phyloP scores from a whole-genome alignment of 2,888 invertebrate species.

The Amorpha juglandis region DNA sequence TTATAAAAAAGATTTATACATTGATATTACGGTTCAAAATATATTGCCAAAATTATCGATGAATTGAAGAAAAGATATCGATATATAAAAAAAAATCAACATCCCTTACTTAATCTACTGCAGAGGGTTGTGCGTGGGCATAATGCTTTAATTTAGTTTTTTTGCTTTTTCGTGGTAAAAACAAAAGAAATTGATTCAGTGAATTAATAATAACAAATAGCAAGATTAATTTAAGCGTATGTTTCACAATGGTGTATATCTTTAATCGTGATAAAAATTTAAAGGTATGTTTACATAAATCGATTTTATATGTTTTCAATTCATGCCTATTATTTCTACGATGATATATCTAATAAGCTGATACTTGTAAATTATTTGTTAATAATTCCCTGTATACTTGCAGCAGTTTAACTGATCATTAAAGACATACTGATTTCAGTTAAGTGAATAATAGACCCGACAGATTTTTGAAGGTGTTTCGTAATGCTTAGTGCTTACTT shows the following conservation, averaged over 20 bases:
- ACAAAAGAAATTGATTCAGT: slow-evolving; percentile 23
- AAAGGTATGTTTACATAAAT: slow-evolving; percentile 53
- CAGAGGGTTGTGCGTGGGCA: slow-evolving; percentile 33
- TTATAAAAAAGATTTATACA: no score
- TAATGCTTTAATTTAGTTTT: slow-evolving; percentile 33
- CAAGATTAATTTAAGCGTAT: slow-evolving; percentile 1
- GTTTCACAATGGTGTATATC: slow-evolving; percentile 12
- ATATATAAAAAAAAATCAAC: no score
- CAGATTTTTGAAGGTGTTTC: slow-evolving; percentile 10
- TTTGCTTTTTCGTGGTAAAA: slow-evolving; percentile 28
- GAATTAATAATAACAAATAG: slow-evolving; percentile 28
- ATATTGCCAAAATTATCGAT: no score
- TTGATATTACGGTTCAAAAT: no score
- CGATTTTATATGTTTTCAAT: slow-evolving; percentile 47
- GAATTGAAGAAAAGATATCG: no score
- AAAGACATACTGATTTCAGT: neutral
- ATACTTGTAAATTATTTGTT: neutral
- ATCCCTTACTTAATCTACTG: no score
- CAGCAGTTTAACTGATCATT: neutral
- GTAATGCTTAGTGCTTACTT: slow-evolving; percentile 6
- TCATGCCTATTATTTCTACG: neutral
- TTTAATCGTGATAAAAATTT: slow-evolving; percentile 32
- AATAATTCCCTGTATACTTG: neutral
- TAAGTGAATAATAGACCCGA: neutral
- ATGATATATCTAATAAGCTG: neutral